Evolutionary conservation across 2,888 invertebrate species (phyloP), one percentile per base, ranked within the genome.

Genomic region (Bhutanitis thaidina): DNA sequence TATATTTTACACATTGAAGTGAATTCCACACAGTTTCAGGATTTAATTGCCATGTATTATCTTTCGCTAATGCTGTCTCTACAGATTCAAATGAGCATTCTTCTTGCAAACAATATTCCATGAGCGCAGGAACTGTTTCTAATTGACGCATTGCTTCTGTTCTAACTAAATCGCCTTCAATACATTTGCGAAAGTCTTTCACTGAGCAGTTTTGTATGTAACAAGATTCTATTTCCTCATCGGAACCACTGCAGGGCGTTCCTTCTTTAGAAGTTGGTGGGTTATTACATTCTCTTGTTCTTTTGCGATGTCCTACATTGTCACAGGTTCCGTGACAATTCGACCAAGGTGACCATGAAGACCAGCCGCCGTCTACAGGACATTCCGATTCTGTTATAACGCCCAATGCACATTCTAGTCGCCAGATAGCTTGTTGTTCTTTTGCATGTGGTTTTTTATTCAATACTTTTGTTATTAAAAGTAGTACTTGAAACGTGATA

Each of bases 281-380:
- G 57, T 90, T 90, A 43, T 63, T 74, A 55, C 91, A 91, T 39
- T 72, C 69, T 53, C 91, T 75, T 10, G 54, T 62, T 53, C 89
- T 74, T 36, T 60, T 74, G 14, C 78, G 79, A 44, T 79, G 77
- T 1, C 91, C 91, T 4, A 74, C 60, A 47, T 77, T 79, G 29
- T 90, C 90, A 57, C 91, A 91, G n/a, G 71, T 59, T 7, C 91
- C 91, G 9, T 63, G 71, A 54, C 91, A 91, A 0, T 62, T 43
- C 0, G 81, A 77, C 91, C 91, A 91, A 0, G 77, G 50, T 7
- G 72, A 69, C 91, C 91, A 91, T 1, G 80, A 56, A 0, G 83
- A 73, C 91, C 91, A 91, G 10, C 83, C 82, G 10, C 90, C 91
- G 46, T 90, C 88, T 3, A 86, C 67, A 0, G 90, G 90, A 50